These are phyloP conservation scores for Phenacoccus solenopsis DNA, from an alignment of 1,140 invertebrate genomes.

Conservation along the genomic window DNA sequence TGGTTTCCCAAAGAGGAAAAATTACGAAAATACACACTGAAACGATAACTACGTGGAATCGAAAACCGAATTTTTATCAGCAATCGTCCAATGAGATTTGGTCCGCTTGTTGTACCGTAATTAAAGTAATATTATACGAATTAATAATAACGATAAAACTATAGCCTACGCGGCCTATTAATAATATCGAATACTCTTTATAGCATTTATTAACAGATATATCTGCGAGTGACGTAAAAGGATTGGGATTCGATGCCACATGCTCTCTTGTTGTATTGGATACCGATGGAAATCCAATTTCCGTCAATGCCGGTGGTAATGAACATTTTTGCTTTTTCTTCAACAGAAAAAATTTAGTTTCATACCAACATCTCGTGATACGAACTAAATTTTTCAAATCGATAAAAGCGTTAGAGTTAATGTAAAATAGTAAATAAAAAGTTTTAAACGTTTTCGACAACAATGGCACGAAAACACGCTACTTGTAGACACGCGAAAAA, in stretches of 20 bases:
- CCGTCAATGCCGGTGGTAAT: constrained; percentile 57
- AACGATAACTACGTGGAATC: constrained; percentile 63
- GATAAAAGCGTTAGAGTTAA: background rate
- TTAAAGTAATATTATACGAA: constrained; percentile 47
- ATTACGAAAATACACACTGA: constrained; percentile 48
- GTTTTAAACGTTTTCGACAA: no score
- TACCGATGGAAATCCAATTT: constrained; percentile 50
- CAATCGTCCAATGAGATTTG: constrained; percentile 90
- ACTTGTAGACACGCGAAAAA: no score
- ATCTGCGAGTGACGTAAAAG: constrained; percentile 47
- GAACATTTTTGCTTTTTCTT: background rate
- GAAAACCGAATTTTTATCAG: constrained; percentile 65
- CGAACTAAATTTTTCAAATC: background rate
- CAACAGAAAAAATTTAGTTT: background rate
- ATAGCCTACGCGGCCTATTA: no score
- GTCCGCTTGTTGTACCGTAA: constrained; percentile 49
- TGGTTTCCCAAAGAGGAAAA: constrained; percentile 53
- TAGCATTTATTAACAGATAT: constrained; percentile 48
- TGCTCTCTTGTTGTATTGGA: constrained; percentile 82
- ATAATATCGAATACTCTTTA: constrained; percentile 25
- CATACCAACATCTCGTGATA: no score
- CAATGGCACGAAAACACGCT: no score
- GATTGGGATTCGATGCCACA: constrained; percentile 91
- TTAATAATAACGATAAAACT: no score
- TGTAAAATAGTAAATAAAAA: no score